A percentile compares a stretch with the other conserved stretches of the same genome.
Evolutionary conservation across 2,888 invertebrate species (phyloP).

Genomic region (Craniophora ligustri): DNA sequence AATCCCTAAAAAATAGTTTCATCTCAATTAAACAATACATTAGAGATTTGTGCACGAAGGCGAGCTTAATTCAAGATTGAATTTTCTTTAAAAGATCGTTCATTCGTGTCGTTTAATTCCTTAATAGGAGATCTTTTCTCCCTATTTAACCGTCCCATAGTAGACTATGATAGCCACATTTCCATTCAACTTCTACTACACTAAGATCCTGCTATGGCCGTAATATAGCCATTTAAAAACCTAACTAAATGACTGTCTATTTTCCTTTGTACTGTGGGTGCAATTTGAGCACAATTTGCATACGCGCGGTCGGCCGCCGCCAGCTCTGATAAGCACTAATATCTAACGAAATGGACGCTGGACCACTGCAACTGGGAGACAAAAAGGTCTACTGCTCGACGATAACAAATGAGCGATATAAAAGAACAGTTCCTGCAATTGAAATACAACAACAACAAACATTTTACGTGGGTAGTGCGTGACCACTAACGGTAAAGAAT

Average conservation of each 20-base stretch:
- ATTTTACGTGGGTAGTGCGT: too few species aligned
- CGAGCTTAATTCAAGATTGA: too few species aligned
- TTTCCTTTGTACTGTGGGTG: constrained; percentile 26
- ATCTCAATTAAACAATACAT: too few species aligned
- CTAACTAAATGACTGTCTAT: constrained; percentile 22
- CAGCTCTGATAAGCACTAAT: constrained; percentile 36
- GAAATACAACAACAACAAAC: too few species aligned
- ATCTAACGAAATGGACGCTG: constrained; percentile 31
- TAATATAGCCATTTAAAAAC: constrained; percentile 28
- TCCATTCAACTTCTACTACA: neutral
- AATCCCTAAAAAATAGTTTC: too few species aligned
- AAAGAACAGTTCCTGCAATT: too few species aligned
- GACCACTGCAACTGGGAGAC: neutral
- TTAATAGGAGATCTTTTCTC: too few species aligned
- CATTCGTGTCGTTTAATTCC: too few species aligned
- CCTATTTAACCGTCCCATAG: neutral
- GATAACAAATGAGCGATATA: too few species aligned
- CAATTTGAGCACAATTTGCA: constrained; percentile 40
- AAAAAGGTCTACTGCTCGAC: constrained; percentile 7
- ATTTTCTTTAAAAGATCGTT: too few species aligned
- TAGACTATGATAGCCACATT: neutral
- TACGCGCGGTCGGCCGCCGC: constrained; percentile 16
- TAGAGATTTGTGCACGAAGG: too few species aligned
- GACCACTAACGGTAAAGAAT: too few species aligned
- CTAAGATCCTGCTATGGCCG: constrained; percentile 8